phyloP scores from a whole-genome alignment of 1,140 invertebrate species.

The Bombus cullumanus region DNA sequence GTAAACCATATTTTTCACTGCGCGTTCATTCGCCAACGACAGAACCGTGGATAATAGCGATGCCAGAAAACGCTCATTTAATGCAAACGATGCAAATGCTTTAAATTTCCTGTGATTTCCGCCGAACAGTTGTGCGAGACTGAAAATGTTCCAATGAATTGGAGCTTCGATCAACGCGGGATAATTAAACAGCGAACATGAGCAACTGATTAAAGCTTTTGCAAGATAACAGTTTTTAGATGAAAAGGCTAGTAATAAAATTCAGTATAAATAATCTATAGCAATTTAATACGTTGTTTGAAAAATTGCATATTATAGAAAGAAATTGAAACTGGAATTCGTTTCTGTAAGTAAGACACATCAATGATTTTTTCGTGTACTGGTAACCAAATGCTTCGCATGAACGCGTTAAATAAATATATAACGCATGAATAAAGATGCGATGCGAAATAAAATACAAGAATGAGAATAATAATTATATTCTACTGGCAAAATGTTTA shows the following conservation, averaged over 20 bases:
- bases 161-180: background rate
- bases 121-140: background rate
- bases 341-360: background rate
- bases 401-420: too few species aligned
- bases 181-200: background rate
- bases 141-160: background rate
- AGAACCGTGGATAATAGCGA: slow-evolving; percentile 11
- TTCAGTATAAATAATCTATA: background rate
- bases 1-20: slow-evolving; percentile 27
- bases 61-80: slow-evolving; percentile 38
- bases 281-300: too few species aligned
- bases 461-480: too few species aligned
- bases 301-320: background rate
- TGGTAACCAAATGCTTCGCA: too few species aligned
- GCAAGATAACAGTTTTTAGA: background rate
- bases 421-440: background rate
- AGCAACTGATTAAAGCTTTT: background rate
- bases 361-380: too few species aligned
- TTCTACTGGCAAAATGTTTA: background rate
- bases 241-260: background rate
- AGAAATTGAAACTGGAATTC: background rate
- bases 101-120: slow-evolving; percentile 25
- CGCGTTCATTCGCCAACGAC: background rate
- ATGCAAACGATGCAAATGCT: slow-evolving; percentile 21
- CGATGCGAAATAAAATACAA: background rate